phyloP scores from a whole-genome alignment of 2,113 vertebrate species.

The Anhinga rufa region DNA sequence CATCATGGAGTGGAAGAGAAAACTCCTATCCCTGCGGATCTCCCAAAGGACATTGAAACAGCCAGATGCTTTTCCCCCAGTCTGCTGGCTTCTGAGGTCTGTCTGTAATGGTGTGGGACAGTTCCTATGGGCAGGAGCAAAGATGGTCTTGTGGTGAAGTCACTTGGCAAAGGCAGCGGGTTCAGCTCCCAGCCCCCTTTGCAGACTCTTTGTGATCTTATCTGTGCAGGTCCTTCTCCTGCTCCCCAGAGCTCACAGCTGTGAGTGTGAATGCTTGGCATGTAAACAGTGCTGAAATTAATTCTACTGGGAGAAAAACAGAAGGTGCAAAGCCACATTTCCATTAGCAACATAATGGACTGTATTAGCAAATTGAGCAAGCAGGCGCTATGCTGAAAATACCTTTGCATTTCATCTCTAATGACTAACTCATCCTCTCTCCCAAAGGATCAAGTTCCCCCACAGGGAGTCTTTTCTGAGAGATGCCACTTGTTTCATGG shows the following conservation, averaged over 20 bases:
- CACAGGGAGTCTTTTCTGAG: neutral
- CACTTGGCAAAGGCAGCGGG: neutral
- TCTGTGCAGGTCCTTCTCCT: neutral
- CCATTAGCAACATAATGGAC: conserved; percentile 19
- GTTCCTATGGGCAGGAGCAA: neutral
- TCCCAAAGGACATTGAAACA: neutral
- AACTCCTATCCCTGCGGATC: neutral
- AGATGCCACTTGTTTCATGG: neutral
- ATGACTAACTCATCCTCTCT: neutral
- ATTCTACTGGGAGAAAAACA: conserved; percentile 30
- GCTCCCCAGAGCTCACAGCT: neutral
- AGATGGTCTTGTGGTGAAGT: neutral
- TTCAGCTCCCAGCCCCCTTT: neutral
- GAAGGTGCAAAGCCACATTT: conserved; percentile 30
- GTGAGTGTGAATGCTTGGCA: neutral
- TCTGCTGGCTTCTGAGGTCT: neutral
- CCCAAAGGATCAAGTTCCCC: neutral
- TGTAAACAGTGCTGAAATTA: neutral
- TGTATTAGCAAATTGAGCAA: neutral
- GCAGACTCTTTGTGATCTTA: neutral
- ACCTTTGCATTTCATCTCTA: neutral
- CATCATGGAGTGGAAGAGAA: neutral
- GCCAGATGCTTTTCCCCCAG: neutral
- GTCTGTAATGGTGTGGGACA: neutral
- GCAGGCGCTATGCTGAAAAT: neutral